Conservation (phyloP, 1,140 invertebrate species). For the Belonocnema kinseyi region DNA sequence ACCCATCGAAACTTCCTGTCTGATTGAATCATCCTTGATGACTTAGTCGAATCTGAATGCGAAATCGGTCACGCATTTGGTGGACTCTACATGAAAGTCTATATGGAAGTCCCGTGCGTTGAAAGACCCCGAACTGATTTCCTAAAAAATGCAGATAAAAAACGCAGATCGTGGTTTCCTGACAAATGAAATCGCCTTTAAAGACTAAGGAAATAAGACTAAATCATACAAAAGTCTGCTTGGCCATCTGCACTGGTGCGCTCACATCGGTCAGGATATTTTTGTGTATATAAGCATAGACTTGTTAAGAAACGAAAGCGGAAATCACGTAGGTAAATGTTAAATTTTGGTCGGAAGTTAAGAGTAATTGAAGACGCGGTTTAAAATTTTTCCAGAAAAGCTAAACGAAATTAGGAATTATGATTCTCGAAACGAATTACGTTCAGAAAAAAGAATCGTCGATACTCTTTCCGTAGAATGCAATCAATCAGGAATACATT, state of each 20-base stretch:
- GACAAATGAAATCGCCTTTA: neutral
- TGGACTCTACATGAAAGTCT: no score
- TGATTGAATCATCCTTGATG: no score
- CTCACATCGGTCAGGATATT: neutral
- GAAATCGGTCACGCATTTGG: no score
- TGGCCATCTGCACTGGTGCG: neutral
- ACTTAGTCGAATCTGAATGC: no score
- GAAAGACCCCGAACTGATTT: neutral
- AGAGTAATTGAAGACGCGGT: neutral
- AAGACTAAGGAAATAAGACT: neutral
- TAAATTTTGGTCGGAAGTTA: neutral
- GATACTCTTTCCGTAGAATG: neutral
- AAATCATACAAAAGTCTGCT: neutral
- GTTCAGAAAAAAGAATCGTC: no score
- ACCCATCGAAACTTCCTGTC: neutral
- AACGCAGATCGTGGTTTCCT: neutral
- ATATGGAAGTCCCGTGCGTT: neutral
- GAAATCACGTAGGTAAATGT: constrained; percentile 5
- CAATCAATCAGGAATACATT: neutral
- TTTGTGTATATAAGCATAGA: neutral
- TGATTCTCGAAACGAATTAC: neutral
- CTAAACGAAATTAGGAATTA: neutral
- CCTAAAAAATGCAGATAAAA: constrained; percentile 11
- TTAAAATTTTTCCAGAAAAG: neutral
- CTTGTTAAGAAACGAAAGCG: constrained; percentile 1